Conservation (phyloP, 2,888 invertebrate species). For the Leptothorax acervorum region DNA sequence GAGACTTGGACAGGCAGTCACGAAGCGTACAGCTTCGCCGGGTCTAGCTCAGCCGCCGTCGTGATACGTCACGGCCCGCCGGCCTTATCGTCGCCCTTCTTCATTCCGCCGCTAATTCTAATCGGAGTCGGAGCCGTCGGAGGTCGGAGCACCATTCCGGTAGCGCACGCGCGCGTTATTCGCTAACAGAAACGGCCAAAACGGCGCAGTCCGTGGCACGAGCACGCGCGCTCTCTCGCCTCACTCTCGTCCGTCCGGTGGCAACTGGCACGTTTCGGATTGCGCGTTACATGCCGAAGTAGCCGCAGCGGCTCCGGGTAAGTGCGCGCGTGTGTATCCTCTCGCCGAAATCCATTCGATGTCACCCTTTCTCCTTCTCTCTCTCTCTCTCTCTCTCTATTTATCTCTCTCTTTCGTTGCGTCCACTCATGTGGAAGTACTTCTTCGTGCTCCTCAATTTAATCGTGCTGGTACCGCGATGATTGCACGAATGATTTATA, state of each 20-base stretch:
- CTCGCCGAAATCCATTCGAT: neutral
- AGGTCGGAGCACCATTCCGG: neutral
- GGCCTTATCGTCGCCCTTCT: neutral
- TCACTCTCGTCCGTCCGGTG: slow-evolving; percentile 28
- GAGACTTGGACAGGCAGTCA: neutral
- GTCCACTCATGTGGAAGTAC: neutral
- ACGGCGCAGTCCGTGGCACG: neutral
- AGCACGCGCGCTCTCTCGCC: neutral
- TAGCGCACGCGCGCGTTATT: neutral
- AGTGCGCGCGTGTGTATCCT: neutral
- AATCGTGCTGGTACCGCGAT: neutral
- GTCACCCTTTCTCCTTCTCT: neutral
- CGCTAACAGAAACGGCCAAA: neutral
- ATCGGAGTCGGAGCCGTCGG: too few species aligned
- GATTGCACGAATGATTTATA: neutral
- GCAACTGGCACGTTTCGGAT: slow-evolving; percentile 31
- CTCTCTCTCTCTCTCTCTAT: neutral
- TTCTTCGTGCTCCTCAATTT: neutral
- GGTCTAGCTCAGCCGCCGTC: neutral
- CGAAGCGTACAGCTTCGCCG: neutral
- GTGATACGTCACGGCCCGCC: neutral
- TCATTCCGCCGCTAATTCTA: too few species aligned
- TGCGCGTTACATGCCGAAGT: neutral
- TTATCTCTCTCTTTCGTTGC: neutral
- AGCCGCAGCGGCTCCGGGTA: slow-evolving; percentile 5